Base-by-base conservation (phyloP, 1,140 invertebrate species). In the Trichonephila clavipes region DNA sequence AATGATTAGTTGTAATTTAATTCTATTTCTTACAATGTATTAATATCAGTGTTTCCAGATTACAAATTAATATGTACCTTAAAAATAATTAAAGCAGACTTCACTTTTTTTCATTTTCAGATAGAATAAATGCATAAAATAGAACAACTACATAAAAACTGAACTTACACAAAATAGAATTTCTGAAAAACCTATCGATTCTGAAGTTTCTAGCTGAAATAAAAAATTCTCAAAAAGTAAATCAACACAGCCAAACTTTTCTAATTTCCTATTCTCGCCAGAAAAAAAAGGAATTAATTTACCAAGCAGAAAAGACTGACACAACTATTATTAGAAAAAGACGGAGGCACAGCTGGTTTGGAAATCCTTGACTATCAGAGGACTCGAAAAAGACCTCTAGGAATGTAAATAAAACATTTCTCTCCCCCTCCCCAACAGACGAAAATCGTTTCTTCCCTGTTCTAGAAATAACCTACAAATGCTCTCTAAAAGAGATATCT, bases 391-490 rank as follows among this genome's bases (percentile, higher is more conserved):
- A 88, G 59, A 88, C 86, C 61, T 44, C 40, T 0, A 88, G 19
- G 86, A 88, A 64, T 66, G 86, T 64, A 64, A 88, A 88, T 88
- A 64, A 64, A 44, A 88, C 28, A 88, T 21, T 64, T 18, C 19
- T 16, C 16, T 77, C 34, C 72, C 72, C 28, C 69, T 40, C 28
- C 28, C 24, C 28, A 88, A 62, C 86, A 40, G 61, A 19, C n/a
- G 58, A 34, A 64, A 64, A 88, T 19, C 28, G 24, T 61, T 40
- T 64, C 82, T 24, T 40, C 44, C 34, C 34, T 14, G 82, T 40
- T 85, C 86, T 64, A 8, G 61, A 88, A 88, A 88, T 88, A 88
- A 64, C 62, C 44, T 44, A 12, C 40, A 34, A 64, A 58, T 19
- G 59, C 59, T 58, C 59, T 62, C 59, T 61, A 88, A 88, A 61